Percentiles rank a stretch among this genome's conserved stretches.
These are phyloP conservation scores for Hyperoodon ampullatus DNA, from an alignment of 2,113 vertebrate genomes.

Conservation along the genomic window DNA sequence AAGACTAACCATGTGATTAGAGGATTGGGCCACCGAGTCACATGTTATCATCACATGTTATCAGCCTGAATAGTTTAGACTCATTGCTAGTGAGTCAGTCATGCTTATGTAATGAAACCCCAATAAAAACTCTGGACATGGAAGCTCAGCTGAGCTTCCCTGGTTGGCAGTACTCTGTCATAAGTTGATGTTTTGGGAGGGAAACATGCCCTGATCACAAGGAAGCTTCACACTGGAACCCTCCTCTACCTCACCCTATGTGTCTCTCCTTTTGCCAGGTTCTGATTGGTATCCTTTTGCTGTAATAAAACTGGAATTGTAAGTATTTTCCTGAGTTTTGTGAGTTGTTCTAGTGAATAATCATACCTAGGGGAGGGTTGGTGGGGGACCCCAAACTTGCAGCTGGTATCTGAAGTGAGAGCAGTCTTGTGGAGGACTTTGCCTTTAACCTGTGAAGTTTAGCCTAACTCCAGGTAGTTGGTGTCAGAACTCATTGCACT, in stretches of 20 bases:
- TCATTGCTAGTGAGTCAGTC: background rate
- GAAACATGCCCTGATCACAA: background rate
- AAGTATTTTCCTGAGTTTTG: background rate
- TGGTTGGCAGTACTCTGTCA: background rate
- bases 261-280: background rate
- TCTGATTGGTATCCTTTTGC: background rate
- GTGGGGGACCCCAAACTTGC: background rate
- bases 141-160: background rate
- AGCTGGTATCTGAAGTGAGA: background rate
- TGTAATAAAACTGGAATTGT: background rate
- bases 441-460: background rate
- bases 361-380: background rate
- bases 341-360: background rate
- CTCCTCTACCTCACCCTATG: background rate
- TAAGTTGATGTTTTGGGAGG: background rate
- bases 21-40: background rate
- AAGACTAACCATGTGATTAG: background rate
- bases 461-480: background rate
- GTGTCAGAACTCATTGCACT: background rate
- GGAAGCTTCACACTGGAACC: background rate
- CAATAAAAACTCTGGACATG: background rate
- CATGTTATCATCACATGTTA: background rate
- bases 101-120: background rate
- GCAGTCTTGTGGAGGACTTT: background rate
- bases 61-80: background rate